Evolutionary conservation across 2,113 vertebrate genomes (phyloP), one percentile per base, ranked within the genome.

Genomic region (Fregetta grallaria): DNA sequence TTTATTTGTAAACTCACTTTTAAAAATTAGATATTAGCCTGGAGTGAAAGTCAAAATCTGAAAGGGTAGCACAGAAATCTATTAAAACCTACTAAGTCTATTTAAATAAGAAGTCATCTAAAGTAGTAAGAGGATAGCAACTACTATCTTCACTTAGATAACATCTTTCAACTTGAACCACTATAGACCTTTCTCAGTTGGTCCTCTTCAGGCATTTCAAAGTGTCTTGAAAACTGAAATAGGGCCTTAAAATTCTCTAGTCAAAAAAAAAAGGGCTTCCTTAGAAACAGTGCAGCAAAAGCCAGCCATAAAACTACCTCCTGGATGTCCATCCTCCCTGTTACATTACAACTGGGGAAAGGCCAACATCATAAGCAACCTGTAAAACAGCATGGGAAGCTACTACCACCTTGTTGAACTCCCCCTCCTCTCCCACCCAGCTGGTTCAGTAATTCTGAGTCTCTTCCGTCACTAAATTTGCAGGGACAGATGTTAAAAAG

Each of bases 1-100:
- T 55, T 19, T 81, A 90, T 94, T 15, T 86, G 63, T 89, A 86
- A 96, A 96, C 44, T 94, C 40, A 61, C 66, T 87, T 96, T 79
- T 26, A 50, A 94, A 96, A 92, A 96, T 73, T 27, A 93, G 36
- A 47, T 86, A 29, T 34, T 78, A 86, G 49, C 68, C 52, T 52
- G 5, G 17, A 72, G 36, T 63, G n/a, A 94, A 95, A 97, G 45
- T 87, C 34, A 91, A 80, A 96, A 74, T 81, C 80, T 74, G 45
- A 56, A 78, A 81, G 47, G 25, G 40, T 42, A 53, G 22, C 4
- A 30, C 14, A 83, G 52, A 92, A 94, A 15, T 23, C 81, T 49
- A 42, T 32, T 47, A 91, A 92, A 59, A 65, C 10, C 13, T 68
- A 47, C 61, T 53, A 76, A 42, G 27, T 83, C 38, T 45, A 71